Conservation (phyloP, 2,797 vertebrate species). For the Hypotaenidia okinawae region DNA sequence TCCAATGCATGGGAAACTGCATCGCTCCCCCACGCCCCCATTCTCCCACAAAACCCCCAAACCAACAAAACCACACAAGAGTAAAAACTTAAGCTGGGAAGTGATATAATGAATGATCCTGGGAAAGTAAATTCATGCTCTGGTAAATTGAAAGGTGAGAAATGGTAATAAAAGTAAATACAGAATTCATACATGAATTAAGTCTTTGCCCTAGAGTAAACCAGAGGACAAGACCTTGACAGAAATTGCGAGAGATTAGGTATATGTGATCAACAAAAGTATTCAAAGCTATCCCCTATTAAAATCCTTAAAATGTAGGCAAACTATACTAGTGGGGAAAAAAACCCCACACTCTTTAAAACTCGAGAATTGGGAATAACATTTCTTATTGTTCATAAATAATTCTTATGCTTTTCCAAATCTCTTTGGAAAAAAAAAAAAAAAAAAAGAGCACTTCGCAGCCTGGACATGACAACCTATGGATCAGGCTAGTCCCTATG, state of each 20-base stretch:
- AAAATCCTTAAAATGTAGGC: not conserved
- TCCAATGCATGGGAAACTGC: not conserved
- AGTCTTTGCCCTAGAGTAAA: not conserved
- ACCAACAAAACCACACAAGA: not conserved
- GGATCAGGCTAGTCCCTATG: not conserved
- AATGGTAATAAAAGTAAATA: not conserved
- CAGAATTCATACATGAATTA: not conserved
- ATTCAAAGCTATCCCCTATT: not conserved
- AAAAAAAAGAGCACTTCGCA: not conserved
- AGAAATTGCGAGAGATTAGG: not conserved
- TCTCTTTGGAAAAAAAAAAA: not conserved
- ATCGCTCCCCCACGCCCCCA: not conserved
- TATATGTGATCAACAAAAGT: not conserved
- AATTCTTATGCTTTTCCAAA: not conserved
- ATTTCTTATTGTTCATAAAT: not conserved
- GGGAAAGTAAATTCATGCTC: not conserved
- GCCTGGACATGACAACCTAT: not conserved
- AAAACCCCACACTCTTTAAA: not conserved
- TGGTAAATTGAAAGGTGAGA: not conserved
- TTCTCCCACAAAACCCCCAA: not conserved
- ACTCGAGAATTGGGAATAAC: not conserved
- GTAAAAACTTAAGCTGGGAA: not conserved
- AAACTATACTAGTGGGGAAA: not conserved
- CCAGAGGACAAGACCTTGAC: not conserved
- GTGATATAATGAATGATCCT: not conserved